Evolutionary conservation across 1,140 invertebrate species (phyloP).

Genomic region (Zophobas atratus): DNA sequence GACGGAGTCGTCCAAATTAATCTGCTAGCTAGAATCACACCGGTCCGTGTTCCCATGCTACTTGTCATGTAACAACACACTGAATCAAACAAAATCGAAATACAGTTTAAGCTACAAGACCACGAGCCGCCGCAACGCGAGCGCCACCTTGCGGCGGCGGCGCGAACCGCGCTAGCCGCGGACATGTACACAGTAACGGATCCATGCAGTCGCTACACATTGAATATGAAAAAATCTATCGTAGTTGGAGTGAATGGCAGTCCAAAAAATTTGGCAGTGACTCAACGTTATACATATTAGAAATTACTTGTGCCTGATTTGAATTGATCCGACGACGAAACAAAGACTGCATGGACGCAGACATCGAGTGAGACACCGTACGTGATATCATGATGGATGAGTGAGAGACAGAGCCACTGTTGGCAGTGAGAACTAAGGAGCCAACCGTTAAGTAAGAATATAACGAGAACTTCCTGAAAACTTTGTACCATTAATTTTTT

Average conservation of each 20-base stretch:
- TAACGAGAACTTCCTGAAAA: slow-evolving; percentile 63
- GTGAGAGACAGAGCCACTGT: slow-evolving; percentile 65
- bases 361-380: slow-evolving; percentile 56
- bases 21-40: slow-evolving; percentile 47
- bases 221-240: slow-evolving; percentile 56
- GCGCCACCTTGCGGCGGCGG: too few relatives aligned
- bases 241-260: slow-evolving; percentile 63
- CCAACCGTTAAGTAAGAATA: slow-evolving; percentile 60
- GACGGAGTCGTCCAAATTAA: slow-evolving; percentile 40
- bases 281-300: slow-evolving; percentile 35
- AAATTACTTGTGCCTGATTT: slow-evolving; percentile 48
- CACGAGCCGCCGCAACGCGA: not conserved
- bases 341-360: slow-evolving; percentile 51
- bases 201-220: slow-evolving; percentile 59
- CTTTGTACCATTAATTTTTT: slow-evolving; percentile 65
- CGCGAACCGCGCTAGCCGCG: not conserved
- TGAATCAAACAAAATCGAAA: slow-evolving; percentile 15
- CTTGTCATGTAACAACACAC: slow-evolving; percentile 37
- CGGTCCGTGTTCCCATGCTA: slow-evolving; percentile 32
- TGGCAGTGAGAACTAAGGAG: slow-evolving; percentile 64
- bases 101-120: not conserved
- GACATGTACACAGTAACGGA: slow-evolving; percentile 40
- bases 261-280: slow-evolving; percentile 66
- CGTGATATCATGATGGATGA: slow-evolving; percentile 50
- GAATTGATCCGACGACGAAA: slow-evolving; percentile 41